Evolutionary conservation across 2,888 invertebrate species (phyloP).

Genomic region (Drosophila villosipedis): DNA sequence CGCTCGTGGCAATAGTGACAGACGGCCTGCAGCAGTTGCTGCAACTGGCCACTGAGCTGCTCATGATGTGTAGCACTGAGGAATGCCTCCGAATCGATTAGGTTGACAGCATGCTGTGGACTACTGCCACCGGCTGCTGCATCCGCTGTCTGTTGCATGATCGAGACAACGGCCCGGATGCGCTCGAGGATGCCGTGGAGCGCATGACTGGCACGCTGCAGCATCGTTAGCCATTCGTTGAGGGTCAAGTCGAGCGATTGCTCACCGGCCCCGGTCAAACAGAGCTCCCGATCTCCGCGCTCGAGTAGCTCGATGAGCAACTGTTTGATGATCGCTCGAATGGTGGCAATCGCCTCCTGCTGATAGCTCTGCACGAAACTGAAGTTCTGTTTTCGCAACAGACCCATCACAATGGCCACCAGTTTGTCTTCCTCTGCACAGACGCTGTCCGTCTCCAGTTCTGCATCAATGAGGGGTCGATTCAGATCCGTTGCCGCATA

Average conservation of each 20-base stretch:
- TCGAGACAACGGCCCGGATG: constrained; percentile 90
- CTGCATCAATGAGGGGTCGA: constrained; percentile 88
- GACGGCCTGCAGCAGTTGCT: constrained; percentile 91
- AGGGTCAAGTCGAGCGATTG: constrained; percentile 87
- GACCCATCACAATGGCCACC: constrained; percentile 94
- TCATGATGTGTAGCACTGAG: constrained; percentile 89
- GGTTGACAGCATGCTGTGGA: constrained; percentile 85
- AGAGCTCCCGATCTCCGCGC: constrained; percentile 86
- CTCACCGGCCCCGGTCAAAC: constrained; percentile 86
- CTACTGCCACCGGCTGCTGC: constrained; percentile 86
- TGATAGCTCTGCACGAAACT: constrained; percentile 94
- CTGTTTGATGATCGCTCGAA: constrained; percentile 95
- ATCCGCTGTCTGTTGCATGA: constrained; percentile 91
- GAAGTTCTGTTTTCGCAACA: constrained; percentile 94
- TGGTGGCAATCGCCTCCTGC: constrained; percentile 95
- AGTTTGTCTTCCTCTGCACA: constrained; percentile 90
- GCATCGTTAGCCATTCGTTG: constrained; percentile 89
- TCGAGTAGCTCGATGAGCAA: constrained; percentile 91
- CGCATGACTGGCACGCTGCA: constrained; percentile 89
- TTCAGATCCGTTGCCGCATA: constrained; percentile 96
- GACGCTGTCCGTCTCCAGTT: constrained; percentile 85
- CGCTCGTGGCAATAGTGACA: constrained; percentile 97
- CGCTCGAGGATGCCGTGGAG: constrained; percentile 90
- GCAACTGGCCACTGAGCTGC: constrained; percentile 89
- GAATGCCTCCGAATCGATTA: constrained; percentile 89